Conservation (phyloP, 2,797 vertebrate species). For the Odontamblyopus lacepedii region DNA sequence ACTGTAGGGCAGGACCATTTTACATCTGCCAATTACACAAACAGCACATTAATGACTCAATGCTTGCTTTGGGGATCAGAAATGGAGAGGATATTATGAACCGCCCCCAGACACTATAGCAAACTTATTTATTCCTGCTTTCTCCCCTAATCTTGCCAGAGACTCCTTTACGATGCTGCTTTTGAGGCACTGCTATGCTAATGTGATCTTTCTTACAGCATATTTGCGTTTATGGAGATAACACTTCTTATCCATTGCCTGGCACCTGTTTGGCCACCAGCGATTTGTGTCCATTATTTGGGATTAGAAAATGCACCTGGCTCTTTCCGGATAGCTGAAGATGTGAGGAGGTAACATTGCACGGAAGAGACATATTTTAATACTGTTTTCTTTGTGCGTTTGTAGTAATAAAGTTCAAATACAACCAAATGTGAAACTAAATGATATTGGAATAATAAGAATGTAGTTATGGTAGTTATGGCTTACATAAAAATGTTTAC, state of each 20-base stretch:
- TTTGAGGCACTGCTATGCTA: conserved; percentile 39
- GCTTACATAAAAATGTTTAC: background rate
- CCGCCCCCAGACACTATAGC: conserved; percentile 34
- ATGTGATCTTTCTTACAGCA: conserved; percentile 42
- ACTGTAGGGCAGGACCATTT: conserved; percentile 31
- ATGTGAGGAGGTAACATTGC: background rate
- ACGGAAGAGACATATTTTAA: background rate
- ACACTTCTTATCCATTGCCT: conserved; percentile 39
- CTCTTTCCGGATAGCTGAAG: conserved; percentile 1
- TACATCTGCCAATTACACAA: conserved; percentile 60
- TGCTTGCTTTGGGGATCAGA: conserved; percentile 53
- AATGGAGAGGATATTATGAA: conserved; percentile 34
- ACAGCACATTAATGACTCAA: conserved; percentile 62
- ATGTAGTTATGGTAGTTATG: background rate
- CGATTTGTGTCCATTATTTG: conserved; percentile 45
- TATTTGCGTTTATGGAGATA: conserved; percentile 44
- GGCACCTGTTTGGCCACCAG: conserved; percentile 34
- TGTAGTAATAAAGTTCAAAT: background rate
- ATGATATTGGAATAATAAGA: background rate
- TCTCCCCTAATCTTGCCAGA: conserved; percentile 26
- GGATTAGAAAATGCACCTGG: conserved; percentile 18
- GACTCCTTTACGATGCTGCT: conserved; percentile 35
- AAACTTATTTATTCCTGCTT: conserved; percentile 39
- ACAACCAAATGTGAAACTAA: background rate
- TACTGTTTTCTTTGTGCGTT: background rate